Evolutionary conservation across 2,888 invertebrate genomes (phyloP), one percentile per base, ranked within the genome.

Genomic region (Epinotia brunnichana): DNA sequence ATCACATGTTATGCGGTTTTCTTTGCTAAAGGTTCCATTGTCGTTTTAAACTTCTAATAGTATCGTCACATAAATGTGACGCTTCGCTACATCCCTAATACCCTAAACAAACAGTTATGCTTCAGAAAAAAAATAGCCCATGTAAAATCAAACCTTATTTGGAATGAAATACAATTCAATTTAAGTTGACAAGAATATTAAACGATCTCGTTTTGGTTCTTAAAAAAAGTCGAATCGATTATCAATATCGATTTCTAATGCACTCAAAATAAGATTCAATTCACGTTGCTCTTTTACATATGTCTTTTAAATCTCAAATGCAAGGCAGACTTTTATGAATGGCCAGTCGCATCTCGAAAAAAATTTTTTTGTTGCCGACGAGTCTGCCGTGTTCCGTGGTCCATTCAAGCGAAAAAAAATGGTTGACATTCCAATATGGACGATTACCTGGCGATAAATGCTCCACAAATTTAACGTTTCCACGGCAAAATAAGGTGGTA

Each of bases 321-420:
- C 35, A 63, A 74, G 71, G 77, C 76, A 77, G n/a, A 79, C 74
- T 79, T 85, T 87, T 86, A 85, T 90, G 89, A 90, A 90, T 90
- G 88, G 85, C 85, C 85, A 84, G 87, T 83, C 85, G 83, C 80
- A 83, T 82, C 84, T 83, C 75, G 79, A 83, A 85, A 84, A 84
- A 81, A 83, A 84, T 85, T 90, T 85, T 90, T 88, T 89, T 90
- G 90, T 89, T 85, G 90, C 90, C 92, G 81, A 84, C 80, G 82
- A 83, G 92, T 92, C 92, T 92, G 89, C 83, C 90, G 90, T 91
- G 90, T 90, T 89, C 89, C 87, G 87, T 87, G 76, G 74, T 79
- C 83, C 90, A 91, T 90, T 90, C 87, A 89, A 80, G 82, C 80
- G 80, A 84, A 80, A 84, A 87, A 89, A 89, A 89, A 80, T 74